Percentiles rank a stretch among this genome's conserved stretches.
Conservation (phyloP, 2,113 vertebrate genomes). For the Gila orcuttii region DNA sequence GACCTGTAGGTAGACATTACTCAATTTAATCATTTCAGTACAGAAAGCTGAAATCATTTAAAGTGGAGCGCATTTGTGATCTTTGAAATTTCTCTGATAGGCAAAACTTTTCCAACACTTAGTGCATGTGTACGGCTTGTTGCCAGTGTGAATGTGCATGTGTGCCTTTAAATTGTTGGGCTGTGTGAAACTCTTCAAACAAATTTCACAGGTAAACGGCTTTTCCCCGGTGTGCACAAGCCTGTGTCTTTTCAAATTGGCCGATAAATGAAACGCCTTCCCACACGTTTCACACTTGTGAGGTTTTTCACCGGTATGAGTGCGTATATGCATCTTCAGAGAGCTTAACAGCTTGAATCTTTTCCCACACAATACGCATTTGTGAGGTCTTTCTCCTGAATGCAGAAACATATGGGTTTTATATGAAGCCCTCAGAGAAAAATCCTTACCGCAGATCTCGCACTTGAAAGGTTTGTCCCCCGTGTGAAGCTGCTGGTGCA, state of each 20-base stretch:
- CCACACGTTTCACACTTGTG: conserved; percentile 48
- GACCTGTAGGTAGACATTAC: background rate
- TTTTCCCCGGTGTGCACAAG: conserved; percentile 70
- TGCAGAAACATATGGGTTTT: conserved; percentile 51
- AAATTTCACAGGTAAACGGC: conserved; percentile 54
- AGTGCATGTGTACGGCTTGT: conserved; percentile 51
- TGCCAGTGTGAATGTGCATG: conserved; percentile 51
- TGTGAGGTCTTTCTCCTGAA: conserved; percentile 40
- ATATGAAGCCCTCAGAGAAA: conserved; percentile 40
- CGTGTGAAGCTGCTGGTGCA: conserved; percentile 67
- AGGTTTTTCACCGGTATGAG: conserved; percentile 54
- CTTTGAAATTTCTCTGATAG: conserved; percentile 60
- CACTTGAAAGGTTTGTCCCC: conserved; percentile 61
- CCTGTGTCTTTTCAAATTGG: conserved; percentile 59
- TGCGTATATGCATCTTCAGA: conserved; percentile 49
- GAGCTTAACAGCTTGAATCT: conserved; percentile 38
- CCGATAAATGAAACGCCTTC: conserved; percentile 35
- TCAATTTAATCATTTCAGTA: background rate
- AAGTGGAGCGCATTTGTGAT: conserved; percentile 62
- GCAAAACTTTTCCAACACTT: conserved; percentile 66
- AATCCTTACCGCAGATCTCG: conserved; percentile 63
- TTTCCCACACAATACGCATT: conserved; percentile 63
- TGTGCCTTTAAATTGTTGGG: conserved; percentile 51
- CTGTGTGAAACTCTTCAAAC: conserved; percentile 51
- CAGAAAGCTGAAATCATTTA: background rate